Base-by-base conservation (phyloP, 2,888 invertebrate species). In the Calliphora vomitoria region DNA sequence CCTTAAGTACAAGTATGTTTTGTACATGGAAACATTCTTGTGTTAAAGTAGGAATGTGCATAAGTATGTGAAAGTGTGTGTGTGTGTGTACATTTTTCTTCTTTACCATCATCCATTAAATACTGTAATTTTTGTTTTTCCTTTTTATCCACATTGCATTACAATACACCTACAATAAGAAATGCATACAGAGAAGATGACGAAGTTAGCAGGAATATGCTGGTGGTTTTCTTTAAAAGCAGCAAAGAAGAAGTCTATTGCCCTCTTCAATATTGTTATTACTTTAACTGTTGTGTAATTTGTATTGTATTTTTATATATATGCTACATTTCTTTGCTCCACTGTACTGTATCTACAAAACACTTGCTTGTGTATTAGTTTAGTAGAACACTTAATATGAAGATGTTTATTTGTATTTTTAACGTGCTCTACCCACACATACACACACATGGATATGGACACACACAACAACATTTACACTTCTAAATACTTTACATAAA, bases 21-120 rank as follows among this genome's bases (percentile, higher is more conserved):
- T 84, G 47, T 55, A 58, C 44, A 55, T 64, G 44, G 6, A 35
- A 35, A 66, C 44, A 47, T 55, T 64, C n/a, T 53, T 25, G 35
- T 64, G 41, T 55, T 1, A 66, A 68, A n/a, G 75, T 38, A 60
- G 15, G n/a, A 8, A 41, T 55, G 50, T 20, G n/a, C 25, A 44
- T n/a, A n/a, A n/a, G n/a, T n/a, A n/a, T 58, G 41, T 31, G n/a
- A 25, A 25, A 44, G 11, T 58, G 47, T 31, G 20, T 53, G 13
- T 62, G 38, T 69, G 25, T 62, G 18, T 55, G 31, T 15, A 50
- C 6, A 66, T 31, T 18, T 18, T 75, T 68, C 31, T 31, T 25
- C 15, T 80, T 53, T 38, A 31, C 68, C 60, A 41, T 58, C 80
- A 85, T 69, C 66, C 31, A 80, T 80, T 85, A 80, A 80, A 53